phyloP scores from a whole-genome alignment of 2,797 vertebrate species.

The Falco columbarius region DNA sequence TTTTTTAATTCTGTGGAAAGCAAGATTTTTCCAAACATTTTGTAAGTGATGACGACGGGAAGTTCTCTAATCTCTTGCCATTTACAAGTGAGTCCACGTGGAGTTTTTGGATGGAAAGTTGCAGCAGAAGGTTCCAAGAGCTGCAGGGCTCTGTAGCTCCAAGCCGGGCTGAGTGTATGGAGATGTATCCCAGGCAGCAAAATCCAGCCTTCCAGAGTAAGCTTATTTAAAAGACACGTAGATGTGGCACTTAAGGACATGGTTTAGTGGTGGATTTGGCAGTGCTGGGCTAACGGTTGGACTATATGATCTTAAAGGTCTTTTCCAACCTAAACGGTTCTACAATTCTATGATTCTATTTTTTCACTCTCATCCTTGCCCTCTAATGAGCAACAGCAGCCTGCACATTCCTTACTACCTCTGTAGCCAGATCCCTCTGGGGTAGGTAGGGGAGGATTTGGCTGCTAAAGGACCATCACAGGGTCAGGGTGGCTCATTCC shows the following conservation, averaged over 20 bases:
- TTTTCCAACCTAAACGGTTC: not conserved
- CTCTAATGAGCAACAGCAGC: not conserved
- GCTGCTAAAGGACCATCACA: not conserved
- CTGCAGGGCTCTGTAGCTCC: constrained; percentile 8
- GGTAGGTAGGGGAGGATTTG: not conserved
- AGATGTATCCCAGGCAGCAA: constrained; percentile 66
- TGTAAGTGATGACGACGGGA: constrained; percentile 33
- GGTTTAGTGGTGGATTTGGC: not conserved
- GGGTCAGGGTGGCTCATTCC: not conserved
- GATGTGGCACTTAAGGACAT: constrained; percentile 1
- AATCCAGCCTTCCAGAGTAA: constrained; percentile 47
- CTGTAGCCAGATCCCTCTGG: not conserved
- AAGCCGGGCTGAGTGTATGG: not conserved
- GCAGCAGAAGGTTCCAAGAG: constrained; percentile 35
- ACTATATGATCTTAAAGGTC: not conserved
- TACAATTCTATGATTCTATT: not conserved
- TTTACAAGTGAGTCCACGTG: constrained; percentile 62
- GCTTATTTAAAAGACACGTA: not conserved
- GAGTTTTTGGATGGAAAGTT: constrained; percentile 62
- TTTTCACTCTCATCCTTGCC: constrained; percentile 19
- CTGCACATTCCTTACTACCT: constrained; percentile 2
- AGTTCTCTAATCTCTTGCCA: constrained; percentile 70
- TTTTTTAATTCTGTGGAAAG: not conserved
- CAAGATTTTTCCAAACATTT: constrained; percentile 43
- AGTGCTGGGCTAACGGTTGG: not conserved